phyloP scores from a whole-genome alignment of 2,888 invertebrate species.

The Aplocera efformata region DNA sequence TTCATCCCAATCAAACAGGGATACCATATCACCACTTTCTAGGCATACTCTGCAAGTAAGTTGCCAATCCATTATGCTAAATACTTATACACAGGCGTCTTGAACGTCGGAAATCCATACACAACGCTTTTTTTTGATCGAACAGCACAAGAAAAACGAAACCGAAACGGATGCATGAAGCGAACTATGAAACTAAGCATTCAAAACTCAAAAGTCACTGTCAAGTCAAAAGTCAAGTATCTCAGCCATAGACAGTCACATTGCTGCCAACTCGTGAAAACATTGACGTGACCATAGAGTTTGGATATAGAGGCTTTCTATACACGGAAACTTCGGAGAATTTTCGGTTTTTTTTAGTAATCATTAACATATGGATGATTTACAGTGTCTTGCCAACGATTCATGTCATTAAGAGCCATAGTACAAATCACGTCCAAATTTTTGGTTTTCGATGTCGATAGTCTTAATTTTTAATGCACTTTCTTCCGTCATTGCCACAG shows the following conservation, averaged over 20 bases:
- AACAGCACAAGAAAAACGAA: too few relatives aligned
- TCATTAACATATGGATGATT: too few relatives aligned
- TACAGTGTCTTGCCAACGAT: too few relatives aligned
- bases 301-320: conserved; percentile 10
- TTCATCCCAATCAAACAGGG: conserved; percentile 78
- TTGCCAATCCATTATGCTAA: conserved; percentile 74
- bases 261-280: conserved; percentile 48
- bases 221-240: too few relatives aligned
- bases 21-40: conserved; percentile 76
- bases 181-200: too few relatives aligned
- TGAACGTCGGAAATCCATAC: conserved; percentile 38
- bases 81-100: conserved; percentile 28
- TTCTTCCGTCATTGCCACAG: too few relatives aligned
- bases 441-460: too few relatives aligned
- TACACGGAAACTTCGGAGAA: conserved; percentile 1
- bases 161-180: too few relatives aligned
- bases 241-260: conserved; percentile 49
- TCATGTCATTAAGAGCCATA: too few relatives aligned
- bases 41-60: conserved; percentile 76
- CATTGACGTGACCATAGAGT: conserved; percentile 25
- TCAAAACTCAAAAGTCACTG: too few relatives aligned
- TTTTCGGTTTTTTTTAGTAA: neutral
- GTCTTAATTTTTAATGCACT: too few relatives aligned
- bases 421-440: too few relatives aligned
- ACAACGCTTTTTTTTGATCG: conserved; percentile 47